Evolutionary conservation across 2,113 vertebrate species (phyloP).

Genomic region (Apus apus): DNA sequence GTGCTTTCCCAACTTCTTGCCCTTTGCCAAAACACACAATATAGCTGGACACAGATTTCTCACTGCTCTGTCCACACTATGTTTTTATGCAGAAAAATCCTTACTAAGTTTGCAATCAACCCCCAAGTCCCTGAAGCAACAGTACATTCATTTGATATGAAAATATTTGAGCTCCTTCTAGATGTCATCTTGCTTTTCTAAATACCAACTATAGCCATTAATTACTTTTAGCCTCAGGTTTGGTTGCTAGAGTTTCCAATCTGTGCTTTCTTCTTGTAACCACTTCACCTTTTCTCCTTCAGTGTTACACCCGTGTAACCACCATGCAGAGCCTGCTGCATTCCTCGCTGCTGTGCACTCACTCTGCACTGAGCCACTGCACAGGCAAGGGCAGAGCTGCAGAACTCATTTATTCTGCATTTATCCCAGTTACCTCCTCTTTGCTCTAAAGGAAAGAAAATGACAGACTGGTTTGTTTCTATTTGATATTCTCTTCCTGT

Average conservation of each 20-base stretch:
- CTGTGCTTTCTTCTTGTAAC: background rate
- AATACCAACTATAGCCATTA: background rate
- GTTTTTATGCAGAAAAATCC: background rate
- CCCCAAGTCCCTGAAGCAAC: background rate
- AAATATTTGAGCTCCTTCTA: background rate
- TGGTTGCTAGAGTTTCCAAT: background rate
- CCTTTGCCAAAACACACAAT: background rate
- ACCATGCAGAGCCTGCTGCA: background rate
- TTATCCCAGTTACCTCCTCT: background rate
- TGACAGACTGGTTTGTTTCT: background rate
- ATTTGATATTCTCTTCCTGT: background rate
- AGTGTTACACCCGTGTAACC: background rate
- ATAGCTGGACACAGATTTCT: background rate
- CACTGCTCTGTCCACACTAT: background rate
- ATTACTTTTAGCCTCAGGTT: background rate
- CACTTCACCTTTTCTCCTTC: background rate
- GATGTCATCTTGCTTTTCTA: background rate
- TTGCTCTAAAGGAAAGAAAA: background rate
- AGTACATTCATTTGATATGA: background rate
- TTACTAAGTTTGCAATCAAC: background rate
- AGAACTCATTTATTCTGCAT: background rate
- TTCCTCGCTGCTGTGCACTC: background rate
- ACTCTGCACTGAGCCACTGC: background rate
- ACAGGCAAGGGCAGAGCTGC: background rate
- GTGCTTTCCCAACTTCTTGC: background rate